phyloP scores from a whole-genome alignment of 2,888 invertebrate species.

The Pomacea canaliculata region DNA sequence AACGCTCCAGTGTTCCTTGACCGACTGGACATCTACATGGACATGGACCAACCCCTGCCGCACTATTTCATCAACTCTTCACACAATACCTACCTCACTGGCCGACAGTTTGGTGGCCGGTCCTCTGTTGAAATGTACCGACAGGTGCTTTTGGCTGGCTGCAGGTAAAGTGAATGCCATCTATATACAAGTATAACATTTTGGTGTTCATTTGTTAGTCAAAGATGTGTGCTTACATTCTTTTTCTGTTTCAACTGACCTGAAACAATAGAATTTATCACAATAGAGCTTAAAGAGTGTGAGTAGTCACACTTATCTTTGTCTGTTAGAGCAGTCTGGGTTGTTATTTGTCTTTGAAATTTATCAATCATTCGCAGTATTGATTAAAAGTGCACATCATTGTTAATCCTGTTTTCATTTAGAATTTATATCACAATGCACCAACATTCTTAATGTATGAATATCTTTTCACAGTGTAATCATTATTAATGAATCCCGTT shows the following conservation, averaged over 20 bases:
- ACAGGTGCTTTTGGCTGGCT: constrained; percentile 95
- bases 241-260: background rate
- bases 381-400: no score
- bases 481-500: no score
- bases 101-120: constrained; percentile 95
- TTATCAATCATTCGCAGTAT: no score
- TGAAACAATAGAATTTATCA: background rate
- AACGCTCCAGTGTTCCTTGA: constrained; percentile 99
- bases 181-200: no score
- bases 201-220: no score
- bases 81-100: constrained; percentile 71
- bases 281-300: background rate
- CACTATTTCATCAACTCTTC: constrained; percentile 98
- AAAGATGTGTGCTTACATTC: no score
- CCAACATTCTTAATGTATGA: no score
- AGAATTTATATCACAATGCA: no score
- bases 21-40: constrained; percentile 88
- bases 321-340: no score
- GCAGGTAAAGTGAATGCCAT: constrained; percentile 77
- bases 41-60: constrained; percentile 98
- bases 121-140: constrained; percentile 98
- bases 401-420: no score
- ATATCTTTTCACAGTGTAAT: no score
- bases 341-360: no score
- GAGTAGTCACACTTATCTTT: background rate